Conservation (phyloP, 2,888 invertebrate genomes). For the Ormyrus pomaceus region DNA sequence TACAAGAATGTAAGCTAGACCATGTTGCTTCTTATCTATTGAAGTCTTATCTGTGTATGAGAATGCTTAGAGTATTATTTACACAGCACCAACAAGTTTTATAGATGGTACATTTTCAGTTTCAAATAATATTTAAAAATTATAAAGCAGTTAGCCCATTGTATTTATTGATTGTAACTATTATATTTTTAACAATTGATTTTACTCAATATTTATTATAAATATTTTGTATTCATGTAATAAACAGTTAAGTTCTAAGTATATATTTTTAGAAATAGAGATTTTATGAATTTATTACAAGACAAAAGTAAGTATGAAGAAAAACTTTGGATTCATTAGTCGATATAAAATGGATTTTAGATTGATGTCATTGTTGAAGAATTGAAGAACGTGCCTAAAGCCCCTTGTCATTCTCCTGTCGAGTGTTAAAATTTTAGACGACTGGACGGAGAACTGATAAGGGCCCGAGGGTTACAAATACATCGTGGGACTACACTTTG, state of each 20-base stretch:
- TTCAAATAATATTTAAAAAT: not conserved
- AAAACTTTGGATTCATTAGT: not conserved
- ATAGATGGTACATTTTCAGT: constrained; percentile 15
- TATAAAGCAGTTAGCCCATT: not conserved
- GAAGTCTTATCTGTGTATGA: constrained; percentile 34
- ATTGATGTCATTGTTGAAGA: constrained; percentile 6
- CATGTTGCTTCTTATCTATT: constrained; percentile 37
- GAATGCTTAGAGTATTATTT: constrained; percentile 37
- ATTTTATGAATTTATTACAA: not conserved
- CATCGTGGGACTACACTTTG: constrained; percentile 66
- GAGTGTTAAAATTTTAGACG: constrained; percentile 84
- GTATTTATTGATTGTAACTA: not conserved
- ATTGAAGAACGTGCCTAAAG: constrained; percentile 70
- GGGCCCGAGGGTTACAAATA: constrained; percentile 87
- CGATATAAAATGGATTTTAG: too few species aligned
- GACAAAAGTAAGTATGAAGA: not conserved
- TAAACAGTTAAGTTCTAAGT: not conserved
- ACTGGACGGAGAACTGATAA: constrained; percentile 99
- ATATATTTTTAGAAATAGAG: not conserved
- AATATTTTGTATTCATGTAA: not conserved
- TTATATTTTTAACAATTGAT: not conserved
- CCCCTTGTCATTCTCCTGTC: constrained; percentile 97
- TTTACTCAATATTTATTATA: not conserved
- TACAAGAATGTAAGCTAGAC: constrained; percentile 21
- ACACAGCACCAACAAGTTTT: constrained; percentile 37